A percentile compares a stretch with the other conserved stretches of the same genome.
phyloP scores from a whole-genome alignment of 2,888 invertebrate genomes.

The Sinodicranocentrus sp. region DNA sequence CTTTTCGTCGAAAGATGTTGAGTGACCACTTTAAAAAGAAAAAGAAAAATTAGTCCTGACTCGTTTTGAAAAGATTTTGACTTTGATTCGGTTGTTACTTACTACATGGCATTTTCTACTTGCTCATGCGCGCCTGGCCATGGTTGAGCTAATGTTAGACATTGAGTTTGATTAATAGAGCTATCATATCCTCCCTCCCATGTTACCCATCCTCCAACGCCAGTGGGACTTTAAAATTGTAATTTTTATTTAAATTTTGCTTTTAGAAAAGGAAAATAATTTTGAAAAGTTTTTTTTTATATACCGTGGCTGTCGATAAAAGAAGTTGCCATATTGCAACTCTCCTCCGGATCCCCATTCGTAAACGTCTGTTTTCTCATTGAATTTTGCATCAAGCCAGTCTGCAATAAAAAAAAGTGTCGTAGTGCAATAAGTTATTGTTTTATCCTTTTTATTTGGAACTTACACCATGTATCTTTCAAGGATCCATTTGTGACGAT shows the following conservation, averaged over 20 bases:
- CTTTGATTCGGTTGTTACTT: not conserved
- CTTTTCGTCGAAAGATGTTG: slow-evolving; percentile 4
- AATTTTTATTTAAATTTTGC: not conserved
- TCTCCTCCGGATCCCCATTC: not conserved
- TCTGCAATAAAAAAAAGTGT: not conserved
- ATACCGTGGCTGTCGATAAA: slow-evolving; percentile 4
- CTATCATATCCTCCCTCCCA: not conserved
- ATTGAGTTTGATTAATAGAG: not conserved
- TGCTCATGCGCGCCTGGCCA: not conserved
- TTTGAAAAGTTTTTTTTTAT: not conserved
- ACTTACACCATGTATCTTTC: slow-evolving; percentile 36
- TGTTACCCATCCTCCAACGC: not conserved
- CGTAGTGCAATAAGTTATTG: slow-evolving; percentile 21
- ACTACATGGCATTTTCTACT: not conserved
- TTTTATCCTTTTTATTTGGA: slow-evolving; percentile 19
- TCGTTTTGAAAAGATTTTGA: not conserved
- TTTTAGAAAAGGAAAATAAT: not conserved
- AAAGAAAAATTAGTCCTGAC: not conserved
- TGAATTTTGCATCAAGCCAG: not conserved
- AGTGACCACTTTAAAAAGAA: not conserved
- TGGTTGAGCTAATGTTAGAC: not conserved
- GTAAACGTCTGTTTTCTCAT: not conserved
- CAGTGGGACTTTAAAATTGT: not conserved
- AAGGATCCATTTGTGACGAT: not conserved
- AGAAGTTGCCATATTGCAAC: not conserved